Evolutionary conservation across 2,797 vertebrate species (phyloP).

Genomic region (Eleutherodactylus coqui): DNA sequence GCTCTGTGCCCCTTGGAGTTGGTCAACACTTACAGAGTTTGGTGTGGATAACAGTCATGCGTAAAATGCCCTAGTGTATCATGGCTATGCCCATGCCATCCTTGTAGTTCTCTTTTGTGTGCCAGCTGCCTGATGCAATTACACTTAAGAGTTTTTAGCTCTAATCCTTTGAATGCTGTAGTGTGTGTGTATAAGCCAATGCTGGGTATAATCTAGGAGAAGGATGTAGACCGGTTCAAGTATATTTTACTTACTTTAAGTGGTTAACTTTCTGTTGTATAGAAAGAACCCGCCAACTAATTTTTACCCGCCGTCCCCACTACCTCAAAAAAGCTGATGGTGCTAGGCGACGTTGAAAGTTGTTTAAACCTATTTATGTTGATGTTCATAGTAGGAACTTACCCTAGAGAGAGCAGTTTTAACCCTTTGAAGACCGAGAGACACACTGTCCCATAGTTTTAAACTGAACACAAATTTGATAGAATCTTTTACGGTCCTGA

Average conservation of each 20-base stretch:
- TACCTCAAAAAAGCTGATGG: no score
- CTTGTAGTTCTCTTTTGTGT: conserved; percentile 9
- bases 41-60: conserved; percentile 26
- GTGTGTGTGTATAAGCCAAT: not conserved
- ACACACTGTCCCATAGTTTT: no score
- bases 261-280: no score
- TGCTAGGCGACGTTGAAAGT: no score
- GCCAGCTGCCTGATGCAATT: conserved; percentile 6
- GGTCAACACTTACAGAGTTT: conserved; percentile 2
- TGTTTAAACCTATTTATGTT: no score
- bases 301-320: no score
- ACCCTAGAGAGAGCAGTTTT: no score
- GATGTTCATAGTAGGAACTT: no score
- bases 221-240: not conserved
- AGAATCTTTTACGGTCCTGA: no score
- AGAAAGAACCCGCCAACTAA: no score
- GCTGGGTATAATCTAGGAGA: not conserved
- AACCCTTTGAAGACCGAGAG: no score
- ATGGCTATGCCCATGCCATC: conserved; percentile 14
- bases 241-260: not conserved
- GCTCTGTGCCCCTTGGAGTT: not conserved
- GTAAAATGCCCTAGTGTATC: not conserved
- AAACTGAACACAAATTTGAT: no score
- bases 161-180: not conserved
- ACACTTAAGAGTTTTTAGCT: not conserved